phyloP scores from a whole-genome alignment of 1,140 invertebrate genomes.

The Doryteuthis pealeii region DNA sequence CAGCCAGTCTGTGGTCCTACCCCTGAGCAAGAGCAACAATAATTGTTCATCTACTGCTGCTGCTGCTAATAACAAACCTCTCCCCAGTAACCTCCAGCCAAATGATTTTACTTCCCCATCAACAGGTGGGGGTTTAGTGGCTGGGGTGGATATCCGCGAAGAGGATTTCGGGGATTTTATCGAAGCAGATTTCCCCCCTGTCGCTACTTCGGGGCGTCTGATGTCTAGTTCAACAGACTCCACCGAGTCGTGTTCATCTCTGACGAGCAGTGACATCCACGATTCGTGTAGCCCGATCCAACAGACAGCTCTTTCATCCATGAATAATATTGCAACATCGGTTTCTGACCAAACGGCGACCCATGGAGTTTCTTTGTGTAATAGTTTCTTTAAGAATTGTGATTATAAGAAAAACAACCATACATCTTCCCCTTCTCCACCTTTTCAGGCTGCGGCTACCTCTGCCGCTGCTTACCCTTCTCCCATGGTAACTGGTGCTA shows the following conservation, averaged over 20 bases:
- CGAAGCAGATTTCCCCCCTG: slow-evolving; percentile 49
- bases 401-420: not conserved
- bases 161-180: slow-evolving; percentile 55
- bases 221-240: slow-evolving; percentile 47
- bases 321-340: not conserved
- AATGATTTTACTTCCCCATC: not conserved
- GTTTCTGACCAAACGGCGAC: not conserved
- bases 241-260: not conserved
- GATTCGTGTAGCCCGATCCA: not conserved
- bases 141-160: not conserved
- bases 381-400: slow-evolving; percentile 4
- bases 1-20: too few relatives aligned
- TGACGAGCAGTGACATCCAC: not conserved
- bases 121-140: not conserved
- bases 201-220: slow-evolving; percentile 30
- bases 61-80: not conserved
- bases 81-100: not conserved
- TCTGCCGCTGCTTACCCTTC: too few relatives aligned
- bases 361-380: not conserved
- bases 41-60: not conserved
- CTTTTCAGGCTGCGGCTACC: not conserved
- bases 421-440: not conserved
- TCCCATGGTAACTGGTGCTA: too few relatives aligned
- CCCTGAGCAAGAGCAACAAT: too few relatives aligned
- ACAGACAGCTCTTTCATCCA: not conserved